A percentile compares a stretch with the other conserved stretches of the same genome.
Conservation (phyloP, 2,113 vertebrate genomes). For the Hippocampus abdominalis region DNA sequence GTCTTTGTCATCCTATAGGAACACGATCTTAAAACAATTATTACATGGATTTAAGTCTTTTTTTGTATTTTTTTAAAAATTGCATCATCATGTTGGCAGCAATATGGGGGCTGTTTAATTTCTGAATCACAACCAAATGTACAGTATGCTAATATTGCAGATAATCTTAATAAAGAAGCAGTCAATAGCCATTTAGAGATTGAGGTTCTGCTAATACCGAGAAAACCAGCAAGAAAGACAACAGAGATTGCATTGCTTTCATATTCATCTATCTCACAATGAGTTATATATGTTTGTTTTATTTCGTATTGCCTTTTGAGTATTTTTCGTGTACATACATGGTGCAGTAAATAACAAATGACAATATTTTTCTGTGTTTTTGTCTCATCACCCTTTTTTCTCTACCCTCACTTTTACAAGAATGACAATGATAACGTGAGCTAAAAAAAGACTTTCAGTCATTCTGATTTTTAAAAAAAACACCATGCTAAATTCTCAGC, state of each 20-base stretch:
- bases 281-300: constrained; percentile 52
- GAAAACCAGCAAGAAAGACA: neutral
- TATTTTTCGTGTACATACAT: constrained; percentile 68
- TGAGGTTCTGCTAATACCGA: constrained; percentile 17
- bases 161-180: neutral
- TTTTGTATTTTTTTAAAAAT: constrained; percentile 13
- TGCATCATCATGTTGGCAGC: constrained; percentile 3
- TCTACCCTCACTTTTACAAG: neutral
- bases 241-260: constrained; percentile 11
- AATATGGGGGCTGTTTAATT: neutral
- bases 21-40: neutral
- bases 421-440: neutral
- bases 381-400: neutral
- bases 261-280: constrained; percentile 39
- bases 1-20: constrained; percentile 12
- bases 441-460: too few relatives aligned
- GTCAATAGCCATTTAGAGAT: neutral
- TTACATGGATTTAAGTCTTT: constrained; percentile 1
- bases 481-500: too few relatives aligned
- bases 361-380: constrained; percentile 7
- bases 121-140: constrained; percentile 6
- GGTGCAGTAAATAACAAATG: constrained; percentile 56
- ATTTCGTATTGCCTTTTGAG: constrained; percentile 62
- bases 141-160: constrained; percentile 11
- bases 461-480: neutral